Base-by-base conservation (phyloP, 1,140 invertebrate genomes). In the Drosophila funebris region DNA sequence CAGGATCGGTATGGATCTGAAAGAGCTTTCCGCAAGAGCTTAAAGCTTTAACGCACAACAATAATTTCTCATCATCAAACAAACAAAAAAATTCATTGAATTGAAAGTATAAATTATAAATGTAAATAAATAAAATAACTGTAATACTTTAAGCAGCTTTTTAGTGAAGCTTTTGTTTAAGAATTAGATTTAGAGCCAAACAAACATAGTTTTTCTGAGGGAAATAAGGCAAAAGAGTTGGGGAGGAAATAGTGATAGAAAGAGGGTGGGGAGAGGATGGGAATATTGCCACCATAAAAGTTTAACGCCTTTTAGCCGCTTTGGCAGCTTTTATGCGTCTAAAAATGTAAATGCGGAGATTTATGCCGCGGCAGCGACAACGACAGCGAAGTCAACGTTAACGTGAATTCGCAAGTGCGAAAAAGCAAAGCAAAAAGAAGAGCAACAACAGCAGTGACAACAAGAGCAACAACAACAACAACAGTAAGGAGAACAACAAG, bases 311-410 rank as follows among this genome's bases (percentile, higher is more conserved):
- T 62, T 84, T 77, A 77, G 77, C 68, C 81, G 82, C 82, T 81
- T 85, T 87, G 81, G 64, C 77, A 87, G 81, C 82, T 87, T 85
- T 85, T 78, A 73, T 72, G 69, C 66, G 82, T 81, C 61, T 82
- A 39, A 87, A 73, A 83, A 84, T 89, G 84, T 78, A 79, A 84
- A 84, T 72, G 78, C 54, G 52, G 60, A 81, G 74, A 83, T 83
- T 84, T 83, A 76, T 76, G 74, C 16, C 48, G 44, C 39, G 22
- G 20, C 39, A 14, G 44, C 44, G 13, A 4, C 29, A n/a, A n/a
- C n/a, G 11, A n/a, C n/a, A n/a, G 64, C 60, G 50, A 37, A 44
- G 69, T 37, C 53, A 53, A 36, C 50, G 24, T 31, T 16, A 43
- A 43, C 53, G n/a, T 29, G 56, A 75, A 61, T 77, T 77, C 56